These are phyloP conservation scores for Coregonus ussuriensis DNA, from an alignment of 2,797 vertebrate species.

Conservation along the genomic window DNA sequence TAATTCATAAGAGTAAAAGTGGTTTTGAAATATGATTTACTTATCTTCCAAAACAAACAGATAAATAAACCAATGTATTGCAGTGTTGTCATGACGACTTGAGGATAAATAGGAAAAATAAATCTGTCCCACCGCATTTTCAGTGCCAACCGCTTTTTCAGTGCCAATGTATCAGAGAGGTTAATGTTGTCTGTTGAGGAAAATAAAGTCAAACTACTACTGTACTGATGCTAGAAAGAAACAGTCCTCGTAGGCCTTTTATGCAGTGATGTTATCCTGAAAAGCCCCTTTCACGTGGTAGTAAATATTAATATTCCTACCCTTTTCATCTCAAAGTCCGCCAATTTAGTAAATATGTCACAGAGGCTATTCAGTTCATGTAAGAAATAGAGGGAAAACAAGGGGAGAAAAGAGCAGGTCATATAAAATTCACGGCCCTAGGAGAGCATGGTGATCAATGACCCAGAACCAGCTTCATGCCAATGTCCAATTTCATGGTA, in stretches of 20 bases:
- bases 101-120: background rate
- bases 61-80: background rate
- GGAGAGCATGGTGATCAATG: background rate
- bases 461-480: background rate
- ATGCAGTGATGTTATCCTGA: background rate
- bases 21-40: too few species aligned
- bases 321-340: slow-evolving; percentile 9
- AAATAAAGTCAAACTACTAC: background rate
- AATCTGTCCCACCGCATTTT: too few species aligned
- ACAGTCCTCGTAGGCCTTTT: background rate
- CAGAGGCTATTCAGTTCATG: background rate
- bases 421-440: background rate
- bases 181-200: background rate
- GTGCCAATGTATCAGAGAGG: background rate
- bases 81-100: background rate
- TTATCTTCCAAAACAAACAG: too few species aligned
- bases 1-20: too few species aligned
- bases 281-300: background rate
- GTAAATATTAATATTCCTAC: slow-evolving; percentile 1
- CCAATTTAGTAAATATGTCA: too few species aligned
- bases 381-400: background rate
- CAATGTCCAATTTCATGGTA: background rate
- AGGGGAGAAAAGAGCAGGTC: background rate
- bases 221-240: background rate
- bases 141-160: too few species aligned